Evolutionary conservation across 2,888 invertebrate genomes (phyloP).

Genomic region (Ophion ventricosus): DNA sequence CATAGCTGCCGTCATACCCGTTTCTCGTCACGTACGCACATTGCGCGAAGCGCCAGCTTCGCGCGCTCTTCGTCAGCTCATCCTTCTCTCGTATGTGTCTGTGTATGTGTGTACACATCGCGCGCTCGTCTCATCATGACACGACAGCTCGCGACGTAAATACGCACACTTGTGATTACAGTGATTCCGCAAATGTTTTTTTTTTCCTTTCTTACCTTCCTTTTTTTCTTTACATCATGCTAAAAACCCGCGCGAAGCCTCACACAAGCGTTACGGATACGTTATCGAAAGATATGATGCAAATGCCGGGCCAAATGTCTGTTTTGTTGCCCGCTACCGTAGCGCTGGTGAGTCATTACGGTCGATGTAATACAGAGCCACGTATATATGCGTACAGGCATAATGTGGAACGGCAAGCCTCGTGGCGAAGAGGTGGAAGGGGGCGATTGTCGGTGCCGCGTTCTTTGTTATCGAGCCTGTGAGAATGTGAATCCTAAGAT

Average conservation of each 20-base stretch:
- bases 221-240: constrained; percentile 28
- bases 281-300: constrained; percentile 54
- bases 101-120: not conserved
- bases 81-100: constrained; percentile 9
- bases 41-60: constrained; percentile 41
- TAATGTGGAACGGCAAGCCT: not conserved
- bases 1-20: constrained; percentile 65
- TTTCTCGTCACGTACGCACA: constrained; percentile 76
- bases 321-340: not conserved
- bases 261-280: constrained; percentile 10
- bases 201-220: not conserved
- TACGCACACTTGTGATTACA: constrained; percentile 12
- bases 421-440: not conserved
- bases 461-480: no score
- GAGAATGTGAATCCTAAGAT: no score
- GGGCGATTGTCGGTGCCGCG: not conserved
- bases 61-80: constrained; percentile 47
- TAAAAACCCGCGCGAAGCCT: constrained; percentile 14
- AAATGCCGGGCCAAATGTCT: constrained; percentile 51
- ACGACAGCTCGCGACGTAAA: not conserved
- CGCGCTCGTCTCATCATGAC: not conserved
- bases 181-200: not conserved
- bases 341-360: constrained; percentile 37
- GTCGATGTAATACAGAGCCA: constrained; percentile 14
- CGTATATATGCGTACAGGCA: not conserved